Percentiles rank a stretch among this genome's conserved stretches.
Evolutionary conservation across 2,113 vertebrate genomes (phyloP).

Genomic region (Paedocypris sp.): DNA sequence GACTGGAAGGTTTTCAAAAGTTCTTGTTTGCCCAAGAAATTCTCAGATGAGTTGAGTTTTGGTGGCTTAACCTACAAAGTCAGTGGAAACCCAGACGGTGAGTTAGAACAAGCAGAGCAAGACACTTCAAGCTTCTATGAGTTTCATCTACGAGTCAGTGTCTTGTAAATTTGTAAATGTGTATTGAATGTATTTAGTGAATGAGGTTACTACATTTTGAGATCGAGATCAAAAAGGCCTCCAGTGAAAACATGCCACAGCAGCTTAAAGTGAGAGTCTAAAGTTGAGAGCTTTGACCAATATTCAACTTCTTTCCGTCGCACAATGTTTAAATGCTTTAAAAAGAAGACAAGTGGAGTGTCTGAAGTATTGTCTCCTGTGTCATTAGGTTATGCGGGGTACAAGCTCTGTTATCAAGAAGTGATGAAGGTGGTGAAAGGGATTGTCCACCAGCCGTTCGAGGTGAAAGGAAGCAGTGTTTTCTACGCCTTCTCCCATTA

Average conservation of each 20-base stretch:
- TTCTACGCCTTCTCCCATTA: slow-evolving; percentile 98
- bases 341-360: too few relatives aligned
- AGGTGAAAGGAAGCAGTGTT: slow-evolving; percentile 71
- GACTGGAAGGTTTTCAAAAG: slow-evolving; percentile 72
- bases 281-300: too few relatives aligned
- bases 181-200: too few relatives aligned
- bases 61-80: slow-evolving; percentile 82
- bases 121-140: too few relatives aligned
- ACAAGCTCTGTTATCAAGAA: slow-evolving; percentile 85
- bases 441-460: slow-evolving; percentile 82
- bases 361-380: background rate
- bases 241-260: too few relatives aligned
- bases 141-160: too few relatives aligned
- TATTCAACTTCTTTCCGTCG: too few relatives aligned
- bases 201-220: too few relatives aligned
- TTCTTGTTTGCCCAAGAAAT: slow-evolving; percentile 82
- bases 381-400: slow-evolving; percentile 74
- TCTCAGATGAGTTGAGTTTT: slow-evolving; percentile 83
- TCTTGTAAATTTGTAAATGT: too few relatives aligned
- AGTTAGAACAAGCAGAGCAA: slow-evolving; percentile 20
- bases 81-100: slow-evolving; percentile 85
- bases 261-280: too few relatives aligned
- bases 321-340: too few relatives aligned
- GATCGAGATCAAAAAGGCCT: too few relatives aligned
- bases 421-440: slow-evolving; percentile 79